phyloP scores from a whole-genome alignment of 1,140 invertebrate species.

The Psix sp. region DNA sequence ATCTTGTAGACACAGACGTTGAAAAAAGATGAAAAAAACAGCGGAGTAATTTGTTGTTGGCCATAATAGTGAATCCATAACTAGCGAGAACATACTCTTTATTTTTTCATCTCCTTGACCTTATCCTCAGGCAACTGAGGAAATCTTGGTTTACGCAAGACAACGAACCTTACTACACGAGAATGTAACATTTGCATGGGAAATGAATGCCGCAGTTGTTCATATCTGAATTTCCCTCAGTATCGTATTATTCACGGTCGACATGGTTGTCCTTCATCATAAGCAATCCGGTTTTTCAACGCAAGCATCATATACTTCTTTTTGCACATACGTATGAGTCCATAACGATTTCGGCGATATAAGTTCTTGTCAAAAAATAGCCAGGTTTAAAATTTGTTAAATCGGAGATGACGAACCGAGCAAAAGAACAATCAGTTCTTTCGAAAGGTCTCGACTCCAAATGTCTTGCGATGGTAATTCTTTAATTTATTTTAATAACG shows the following conservation, averaged over 20 bases:
- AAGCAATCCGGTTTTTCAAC: conserved; percentile 33
- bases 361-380: neutral
- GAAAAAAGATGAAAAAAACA: conserved; percentile 34
- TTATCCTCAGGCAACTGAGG: conserved; percentile 58
- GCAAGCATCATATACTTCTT: conserved; percentile 13
- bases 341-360: neutral
- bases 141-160: conserved; percentile 59
- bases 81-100: conserved; percentile 41
- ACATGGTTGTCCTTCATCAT: conserved; percentile 51
- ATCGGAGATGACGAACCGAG: no score
- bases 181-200: conserved; percentile 60
- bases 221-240: conserved; percentile 56
- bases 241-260: conserved; percentile 56
- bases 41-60: conserved; percentile 48
- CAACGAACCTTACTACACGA: conserved; percentile 52
- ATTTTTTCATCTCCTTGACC: conserved; percentile 60
- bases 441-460: no score
- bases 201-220: conserved; percentile 49
- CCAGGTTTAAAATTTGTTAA: no score
- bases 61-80: conserved; percentile 52
- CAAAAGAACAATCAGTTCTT: no score
- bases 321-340: conserved; percentile 2
- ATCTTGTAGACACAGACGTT: conserved; percentile 7
- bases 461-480: no score
- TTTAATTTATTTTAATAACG: no score